Percentiles rank a stretch among this genome's conserved stretches.
Evolutionary conservation across 2,888 invertebrate species (phyloP).

Genomic region (Rhyacophila evoluta): DNA sequence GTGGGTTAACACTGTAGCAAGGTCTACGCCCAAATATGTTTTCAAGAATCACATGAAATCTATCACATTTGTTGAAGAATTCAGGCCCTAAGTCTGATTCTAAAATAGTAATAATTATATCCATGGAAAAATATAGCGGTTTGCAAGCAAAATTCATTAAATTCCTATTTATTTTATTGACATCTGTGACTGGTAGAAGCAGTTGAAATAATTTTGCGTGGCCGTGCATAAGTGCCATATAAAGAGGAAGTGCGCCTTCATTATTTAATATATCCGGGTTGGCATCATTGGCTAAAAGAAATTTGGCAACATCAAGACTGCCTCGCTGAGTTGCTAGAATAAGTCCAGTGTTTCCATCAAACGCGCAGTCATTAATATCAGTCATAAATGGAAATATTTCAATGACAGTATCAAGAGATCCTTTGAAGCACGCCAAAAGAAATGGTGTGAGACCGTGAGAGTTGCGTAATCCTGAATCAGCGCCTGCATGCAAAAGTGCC

Average conservation of each 20-base stretch:
- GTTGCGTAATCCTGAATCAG: slow-evolving; percentile 63
- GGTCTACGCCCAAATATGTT: slow-evolving; percentile 59
- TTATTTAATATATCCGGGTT: slow-evolving; percentile 63
- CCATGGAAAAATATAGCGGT: slow-evolving; percentile 65
- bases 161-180: slow-evolving; percentile 60
- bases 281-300: slow-evolving; percentile 63
- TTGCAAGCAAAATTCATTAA: slow-evolving; percentile 64
- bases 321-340: slow-evolving; percentile 62
- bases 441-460: slow-evolving; percentile 63
- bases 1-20: slow-evolving; percentile 61
- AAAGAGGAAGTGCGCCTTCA: slow-evolving; percentile 61
- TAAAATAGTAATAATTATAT: slow-evolving; percentile 63
- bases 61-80: slow-evolving; percentile 63
- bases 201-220: slow-evolving; percentile 60
- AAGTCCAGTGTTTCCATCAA: slow-evolving; percentile 62
- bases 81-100: slow-evolving; percentile 63
- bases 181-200: slow-evolving; percentile 60
- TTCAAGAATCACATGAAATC: slow-evolving; percentile 60
- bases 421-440: slow-evolving; percentile 65
- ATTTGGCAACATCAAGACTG: slow-evolving; percentile 61
- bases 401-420: slow-evolving; percentile 60
- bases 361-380: slow-evolving; percentile 62
- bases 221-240: slow-evolving; percentile 62
- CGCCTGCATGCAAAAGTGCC: slow-evolving; percentile 64
- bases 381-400: slow-evolving; percentile 61